These are phyloP conservation scores for Acanthosepion lycidas DNA, from an alignment of 2,888 invertebrate species.

Conservation along the genomic window DNA sequence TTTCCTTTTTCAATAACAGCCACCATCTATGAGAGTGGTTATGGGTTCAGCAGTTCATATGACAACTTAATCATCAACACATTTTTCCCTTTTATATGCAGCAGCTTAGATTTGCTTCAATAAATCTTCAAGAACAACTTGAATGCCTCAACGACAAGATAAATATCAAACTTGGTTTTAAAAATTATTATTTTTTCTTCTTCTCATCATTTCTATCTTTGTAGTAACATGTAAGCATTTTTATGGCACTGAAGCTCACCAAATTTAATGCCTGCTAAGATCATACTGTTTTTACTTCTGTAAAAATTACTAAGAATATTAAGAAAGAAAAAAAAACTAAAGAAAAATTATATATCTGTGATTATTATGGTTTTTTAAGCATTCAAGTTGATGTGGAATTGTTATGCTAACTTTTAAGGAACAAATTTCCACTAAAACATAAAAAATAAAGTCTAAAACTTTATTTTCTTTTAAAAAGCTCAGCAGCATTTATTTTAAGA, in stretches of 20 bases:
- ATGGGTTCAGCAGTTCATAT: conserved; percentile 21
- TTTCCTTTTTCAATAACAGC: neutral
- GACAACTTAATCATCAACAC: neutral
- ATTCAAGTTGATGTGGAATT: conserved; percentile 16
- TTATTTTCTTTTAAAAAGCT: neutral
- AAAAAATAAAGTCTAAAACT: neutral
- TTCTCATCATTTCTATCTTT: neutral
- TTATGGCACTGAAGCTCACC: neutral
- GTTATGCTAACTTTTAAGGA: neutral
- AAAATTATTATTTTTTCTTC: neutral
- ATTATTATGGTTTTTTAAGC: conserved; percentile 3
- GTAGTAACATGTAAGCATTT: neutral
- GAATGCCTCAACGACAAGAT: neutral
- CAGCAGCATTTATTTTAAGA: neutral
- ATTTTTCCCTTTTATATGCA: neutral
- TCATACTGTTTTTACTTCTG: neutral
- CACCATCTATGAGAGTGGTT: neutral
- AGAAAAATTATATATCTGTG: no score
- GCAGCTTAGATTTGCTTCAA: conserved; percentile 20
- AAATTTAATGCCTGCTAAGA: neutral
- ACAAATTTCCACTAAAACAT: neutral
- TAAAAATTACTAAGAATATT: no score
- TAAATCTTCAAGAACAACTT: neutral
- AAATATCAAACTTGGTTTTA: neutral
- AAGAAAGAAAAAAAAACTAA: no score